Evolutionary conservation across 2,888 invertebrate species (phyloP), one percentile per base, ranked within the genome.

Genomic region (Cheilosia scutellata): DNA sequence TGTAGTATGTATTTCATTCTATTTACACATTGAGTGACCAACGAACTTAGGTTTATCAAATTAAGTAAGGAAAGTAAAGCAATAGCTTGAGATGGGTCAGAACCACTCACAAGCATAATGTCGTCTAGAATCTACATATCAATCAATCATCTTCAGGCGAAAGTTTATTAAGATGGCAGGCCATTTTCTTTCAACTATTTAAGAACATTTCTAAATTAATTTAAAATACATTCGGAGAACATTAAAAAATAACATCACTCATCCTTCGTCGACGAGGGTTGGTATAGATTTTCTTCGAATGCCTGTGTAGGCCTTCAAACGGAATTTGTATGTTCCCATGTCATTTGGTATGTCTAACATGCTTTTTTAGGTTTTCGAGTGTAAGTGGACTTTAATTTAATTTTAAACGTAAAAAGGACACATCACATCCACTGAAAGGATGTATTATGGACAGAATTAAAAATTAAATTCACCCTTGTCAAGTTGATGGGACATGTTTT

Each of bases 281-380:
- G 27, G 27, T 5, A n/a, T 57, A 13, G 7, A 7, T 53, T 42
- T n/a, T 66, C 20, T 66, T 16, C 42, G 9, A 6, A 25, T 31
- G 44, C 37, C 65, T 40, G 4, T 9, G 37, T 20, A 11, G 25
- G 66, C 33, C 51, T 57, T 66, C 51, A 76, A 76, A 76, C 6
- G 49, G 58, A 68, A 60, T 76, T 68, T 58, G 16, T n/a, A 65
- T 66, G 75, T 49, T 65, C 31, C 13, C n/a, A 40, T 65, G 76
- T 76, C 68, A 51, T 68, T 76, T 76, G 60, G 60, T 76, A 76
- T 76, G 66, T 76, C 60, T 53, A 60, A 53, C 66, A 75, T 66
- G 66, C 11, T 42, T 29, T 49, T 27, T 31, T 11, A 25, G 37
- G 37, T 65, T 65, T 53, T 25, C 20, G 25, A 25, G 27, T 5